Percentiles rank a stretch among this genome's conserved stretches.
Conservation (phyloP, 2,797 vertebrate species). For the Gila robusta region DNA sequence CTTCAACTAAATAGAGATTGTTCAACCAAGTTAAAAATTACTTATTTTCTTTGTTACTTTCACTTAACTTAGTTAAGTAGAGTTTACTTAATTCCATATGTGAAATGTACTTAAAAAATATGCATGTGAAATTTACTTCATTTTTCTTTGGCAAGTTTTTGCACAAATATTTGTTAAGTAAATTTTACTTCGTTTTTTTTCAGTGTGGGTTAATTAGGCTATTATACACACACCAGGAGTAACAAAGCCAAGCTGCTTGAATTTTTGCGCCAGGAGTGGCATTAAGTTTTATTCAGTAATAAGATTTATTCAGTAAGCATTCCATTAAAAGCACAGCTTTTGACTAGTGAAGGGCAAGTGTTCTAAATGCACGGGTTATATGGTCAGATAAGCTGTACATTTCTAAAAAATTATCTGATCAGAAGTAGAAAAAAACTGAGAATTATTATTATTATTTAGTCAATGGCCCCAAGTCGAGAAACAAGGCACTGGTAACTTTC, state of each 20-base stretch:
- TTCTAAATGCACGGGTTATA: background rate
- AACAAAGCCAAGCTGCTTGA: background rate
- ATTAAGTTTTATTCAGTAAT: too few relatives aligned
- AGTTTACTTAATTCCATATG: too few relatives aligned
- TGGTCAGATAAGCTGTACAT: background rate
- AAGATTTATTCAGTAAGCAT: background rate
- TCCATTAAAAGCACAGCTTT: background rate
- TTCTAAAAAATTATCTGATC: background rate
- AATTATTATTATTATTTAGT: background rate
- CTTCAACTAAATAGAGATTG: too few relatives aligned
- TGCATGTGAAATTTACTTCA: too few relatives aligned
- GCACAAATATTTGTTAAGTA: too few relatives aligned
- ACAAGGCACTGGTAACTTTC: background rate
- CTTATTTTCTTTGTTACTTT: too few relatives aligned
- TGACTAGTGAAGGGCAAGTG: background rate
- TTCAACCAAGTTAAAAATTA: too few relatives aligned
- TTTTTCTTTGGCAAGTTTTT: too few relatives aligned
- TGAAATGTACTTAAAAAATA: too few relatives aligned
- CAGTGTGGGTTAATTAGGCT: background rate
- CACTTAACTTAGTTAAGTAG: too few relatives aligned
- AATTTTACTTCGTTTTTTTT: too few relatives aligned
- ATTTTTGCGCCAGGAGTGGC: background rate
- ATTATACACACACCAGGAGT: background rate
- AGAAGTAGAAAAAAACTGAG: background rate
- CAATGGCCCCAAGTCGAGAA: background rate